Evolutionary conservation across 1,140 invertebrate genomes (phyloP).

Genomic region (Centruroides sculpturatus): DNA sequence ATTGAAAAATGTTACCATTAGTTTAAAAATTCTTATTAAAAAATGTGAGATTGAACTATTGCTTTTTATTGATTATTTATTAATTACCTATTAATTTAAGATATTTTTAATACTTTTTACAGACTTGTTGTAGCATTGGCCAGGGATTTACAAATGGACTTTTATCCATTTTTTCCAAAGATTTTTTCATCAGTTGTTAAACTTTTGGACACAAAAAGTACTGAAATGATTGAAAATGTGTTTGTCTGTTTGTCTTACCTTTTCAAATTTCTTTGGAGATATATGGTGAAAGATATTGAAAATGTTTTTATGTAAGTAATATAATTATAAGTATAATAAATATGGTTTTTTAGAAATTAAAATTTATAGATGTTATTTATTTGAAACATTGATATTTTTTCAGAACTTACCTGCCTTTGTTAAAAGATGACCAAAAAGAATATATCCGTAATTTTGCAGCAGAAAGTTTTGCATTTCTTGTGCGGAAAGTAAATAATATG

Average conservation of each 20-base stretch:
- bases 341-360: neutral
- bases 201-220: constrained; percentile 57
- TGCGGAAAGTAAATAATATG: constrained; percentile 46
- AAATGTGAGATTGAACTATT: no score
- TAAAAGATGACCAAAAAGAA: constrained; percentile 50
- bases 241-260: constrained; percentile 71
- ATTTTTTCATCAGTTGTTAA: constrained; percentile 40
- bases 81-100: no score
- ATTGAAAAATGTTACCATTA: no score
- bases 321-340: no score
- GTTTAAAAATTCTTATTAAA: no score
- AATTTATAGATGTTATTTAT: neutral
- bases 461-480: constrained; percentile 83
- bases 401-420: constrained; percentile 52
- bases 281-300: constrained; percentile 59
- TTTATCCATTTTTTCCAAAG: constrained; percentile 62
- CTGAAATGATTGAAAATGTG: constrained; percentile 64
- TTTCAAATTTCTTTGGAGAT: constrained; percentile 65
- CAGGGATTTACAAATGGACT: constrained; percentile 69
- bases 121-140: constrained; percentile 60
- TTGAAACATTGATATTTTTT: constrained; percentile 2
- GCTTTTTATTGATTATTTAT: no score
- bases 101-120: neutral
- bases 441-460: constrained; percentile 87
- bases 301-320: constrained; percentile 40